Percentiles rank a stretch among this genome's conserved stretches.
These are phyloP conservation scores for Pelodytes ibericus DNA, from an alignment of 2,797 vertebrate genomes.

Conservation along the genomic window DNA sequence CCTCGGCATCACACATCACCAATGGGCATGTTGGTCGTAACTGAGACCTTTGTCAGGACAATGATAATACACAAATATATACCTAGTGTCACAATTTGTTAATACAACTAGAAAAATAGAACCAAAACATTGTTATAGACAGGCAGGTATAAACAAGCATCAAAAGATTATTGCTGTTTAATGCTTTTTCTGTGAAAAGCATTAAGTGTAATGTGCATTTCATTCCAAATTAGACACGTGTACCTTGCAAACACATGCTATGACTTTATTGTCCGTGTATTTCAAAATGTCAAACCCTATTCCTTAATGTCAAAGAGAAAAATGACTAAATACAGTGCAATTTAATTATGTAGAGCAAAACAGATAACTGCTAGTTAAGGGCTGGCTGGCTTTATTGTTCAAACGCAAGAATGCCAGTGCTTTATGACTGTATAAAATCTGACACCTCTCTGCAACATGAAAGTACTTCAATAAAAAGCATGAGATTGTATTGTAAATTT, in stretches of 20 bases:
- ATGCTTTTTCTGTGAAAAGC: too few species aligned
- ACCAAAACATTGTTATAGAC: too few species aligned
- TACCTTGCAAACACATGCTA: background rate
- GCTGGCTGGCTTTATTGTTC: constrained; percentile 10
- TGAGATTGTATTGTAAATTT: background rate
- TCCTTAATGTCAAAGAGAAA: background rate
- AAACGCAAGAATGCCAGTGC: constrained; percentile 16
- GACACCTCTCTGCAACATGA: constrained; percentile 22
- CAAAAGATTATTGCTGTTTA: too few species aligned
- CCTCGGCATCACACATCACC: too few species aligned
- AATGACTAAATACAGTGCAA: constrained; percentile 4
- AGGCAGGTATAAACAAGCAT: too few species aligned
- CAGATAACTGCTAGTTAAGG: background rate
- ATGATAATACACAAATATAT: too few species aligned
- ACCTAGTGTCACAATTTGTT: too few species aligned
- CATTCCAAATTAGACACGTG: background rate
- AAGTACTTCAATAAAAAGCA: constrained; percentile 12
- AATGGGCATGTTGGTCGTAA: too few species aligned
- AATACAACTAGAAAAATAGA: too few species aligned
- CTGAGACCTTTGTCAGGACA: too few species aligned
- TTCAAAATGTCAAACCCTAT: constrained; percentile 1
- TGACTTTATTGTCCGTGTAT: background rate
- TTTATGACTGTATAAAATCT: constrained; percentile 31
- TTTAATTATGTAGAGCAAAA: background rate
- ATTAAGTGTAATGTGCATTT: background rate